Base-by-base conservation (phyloP, 2,797 vertebrate genomes). In the Tragopan temminckii region DNA sequence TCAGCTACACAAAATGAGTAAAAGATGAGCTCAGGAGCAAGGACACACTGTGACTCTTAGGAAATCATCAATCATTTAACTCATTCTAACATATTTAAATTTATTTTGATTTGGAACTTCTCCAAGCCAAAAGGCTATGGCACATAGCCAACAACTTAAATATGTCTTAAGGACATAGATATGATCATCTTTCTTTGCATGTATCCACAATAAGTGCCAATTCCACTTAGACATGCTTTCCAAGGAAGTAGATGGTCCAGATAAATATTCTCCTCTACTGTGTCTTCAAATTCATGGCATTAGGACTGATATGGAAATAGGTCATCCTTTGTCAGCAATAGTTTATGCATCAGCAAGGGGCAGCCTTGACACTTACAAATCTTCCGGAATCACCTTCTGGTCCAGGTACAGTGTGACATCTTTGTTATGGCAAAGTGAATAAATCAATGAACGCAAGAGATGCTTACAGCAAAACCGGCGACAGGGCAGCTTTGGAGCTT, bases 31-130 rank as follows among this genome's bases (percentile, higher is more conserved):
- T 80, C 38, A 36, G 53, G 35, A 76, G 52, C 35, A 88, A 94
- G n/a, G 58, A 80, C 24, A 31, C 50, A 43, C 3, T 58, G 3
- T 35, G 6, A 13, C 5, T 31, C 5, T 66, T 69, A 48, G 1
- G 17, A 91, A 88, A 89, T 72, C 55, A 92, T 75, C 21, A 74
- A n/a, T 80, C 36, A 55, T 43, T 92, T 31, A 8, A 50, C 81
- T 94, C 14, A 4, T 77, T 77, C 35, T 66, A 81, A 36, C 18
- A 29, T 59, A 63, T 70, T 90, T 76, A 31, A 62, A 85, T 89
- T 87, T 90, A 35, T 29, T 96, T 94, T 82, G 35, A 86, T 89
- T 38, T 91, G 18, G 74, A 77, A 55, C 25, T 63, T 43, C 67
- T 89, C 75, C 84, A 95, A 95, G 43, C 52, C 74, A 85, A 94